Evolutionary conservation across 1,140 invertebrate genomes (phyloP).

Genomic region (Drosophila truncata): DNA sequence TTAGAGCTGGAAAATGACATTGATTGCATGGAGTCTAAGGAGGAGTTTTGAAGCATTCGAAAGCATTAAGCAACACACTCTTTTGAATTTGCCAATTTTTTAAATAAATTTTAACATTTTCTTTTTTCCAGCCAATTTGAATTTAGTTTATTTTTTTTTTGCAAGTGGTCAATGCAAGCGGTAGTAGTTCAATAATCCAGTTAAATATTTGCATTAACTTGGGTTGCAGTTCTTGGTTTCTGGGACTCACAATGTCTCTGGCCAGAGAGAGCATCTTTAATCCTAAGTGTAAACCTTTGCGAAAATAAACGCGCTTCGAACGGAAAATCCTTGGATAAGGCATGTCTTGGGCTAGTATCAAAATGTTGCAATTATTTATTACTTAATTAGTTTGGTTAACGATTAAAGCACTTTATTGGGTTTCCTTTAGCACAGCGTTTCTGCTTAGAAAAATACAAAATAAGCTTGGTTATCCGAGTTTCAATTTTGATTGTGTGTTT

Average conservation of each 20-base stretch:
- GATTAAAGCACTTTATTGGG: constrained; percentile 59
- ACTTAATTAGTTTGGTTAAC: constrained; percentile 57
- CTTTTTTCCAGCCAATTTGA: constrained; percentile 31
- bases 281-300: constrained; percentile 74
- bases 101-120: constrained; percentile 29
- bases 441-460: constrained; percentile 63
- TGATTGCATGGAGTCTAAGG: constrained; percentile 7
- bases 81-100: constrained; percentile 68
- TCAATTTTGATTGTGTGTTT: constrained; percentile 31
- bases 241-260: constrained; percentile 81
- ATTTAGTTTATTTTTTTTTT: constrained; percentile 32
- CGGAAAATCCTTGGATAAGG: constrained; percentile 57
- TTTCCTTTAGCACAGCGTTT: constrained; percentile 53
- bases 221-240: constrained; percentile 42
- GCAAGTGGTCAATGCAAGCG: constrained; percentile 55
- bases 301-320: constrained; percentile 69
- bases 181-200: constrained; percentile 29
- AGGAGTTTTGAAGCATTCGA: constrained; percentile 32
- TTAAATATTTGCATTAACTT: constrained; percentile 22
- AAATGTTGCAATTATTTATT: constrained; percentile 52
- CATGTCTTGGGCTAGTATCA: constrained; percentile 51
- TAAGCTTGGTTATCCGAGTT: constrained; percentile 34
- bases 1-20: constrained; percentile 38
- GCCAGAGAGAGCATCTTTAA: constrained; percentile 81
- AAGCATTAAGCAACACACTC: constrained; percentile 67